Conservation (phyloP, 2,888 invertebrate species). For the Tetragnatha montana region DNA sequence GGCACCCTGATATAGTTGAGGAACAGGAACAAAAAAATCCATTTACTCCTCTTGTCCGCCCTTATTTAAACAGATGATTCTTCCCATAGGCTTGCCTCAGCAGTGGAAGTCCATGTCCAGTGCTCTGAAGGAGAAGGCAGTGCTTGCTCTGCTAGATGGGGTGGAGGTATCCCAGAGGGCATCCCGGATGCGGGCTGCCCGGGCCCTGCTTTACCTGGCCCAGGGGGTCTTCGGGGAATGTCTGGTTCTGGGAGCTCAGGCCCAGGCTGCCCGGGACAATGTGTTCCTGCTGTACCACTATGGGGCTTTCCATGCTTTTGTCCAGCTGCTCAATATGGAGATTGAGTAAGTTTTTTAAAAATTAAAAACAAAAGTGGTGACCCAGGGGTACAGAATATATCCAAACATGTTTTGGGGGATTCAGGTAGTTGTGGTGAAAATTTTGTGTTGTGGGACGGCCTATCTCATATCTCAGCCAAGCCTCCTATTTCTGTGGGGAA, state of each 20-base stretch:
- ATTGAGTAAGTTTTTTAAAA: conserved; percentile 81
- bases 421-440: too few species aligned
- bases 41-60: too few species aligned
- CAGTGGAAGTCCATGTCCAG: conserved; percentile 88
- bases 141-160: conserved; percentile 92
- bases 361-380: too few species aligned
- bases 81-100: conserved; percentile 80
- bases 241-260: conserved; percentile 92
- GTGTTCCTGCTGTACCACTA: conserved; percentile 90
- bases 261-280: conserved; percentile 88
- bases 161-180: conserved; percentile 90
- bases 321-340: conserved; percentile 95
- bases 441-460: too few species aligned
- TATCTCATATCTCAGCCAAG: too few species aligned
- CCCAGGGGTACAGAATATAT: too few species aligned
- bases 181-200: conserved; percentile 90
- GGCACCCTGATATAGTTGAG: too few species aligned
- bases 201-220: conserved; percentile 94
- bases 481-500: too few species aligned
- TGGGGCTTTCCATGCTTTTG: conserved; percentile 92
- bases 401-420: too few species aligned
- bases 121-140: conserved; percentile 84
- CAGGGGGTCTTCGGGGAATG: conserved; percentile 79
- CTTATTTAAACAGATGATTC: neutral
- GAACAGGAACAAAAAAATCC: too few species aligned